phyloP scores from a whole-genome alignment of 2,888 invertebrate genomes.

The Ophion obscuratus region DNA sequence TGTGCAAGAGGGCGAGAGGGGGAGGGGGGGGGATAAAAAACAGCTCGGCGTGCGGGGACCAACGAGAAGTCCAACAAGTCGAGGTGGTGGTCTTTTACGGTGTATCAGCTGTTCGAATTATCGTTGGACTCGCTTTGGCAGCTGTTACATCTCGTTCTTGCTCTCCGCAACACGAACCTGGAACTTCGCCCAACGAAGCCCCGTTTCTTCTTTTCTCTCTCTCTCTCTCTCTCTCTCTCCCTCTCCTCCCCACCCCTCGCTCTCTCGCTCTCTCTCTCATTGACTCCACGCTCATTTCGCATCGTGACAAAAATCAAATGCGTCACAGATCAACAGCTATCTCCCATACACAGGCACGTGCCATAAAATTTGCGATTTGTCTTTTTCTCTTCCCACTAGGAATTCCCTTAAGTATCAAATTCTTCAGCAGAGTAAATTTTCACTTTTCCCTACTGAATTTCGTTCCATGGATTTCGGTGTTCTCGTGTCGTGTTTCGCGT shows the following conservation, averaged over 20 bases:
- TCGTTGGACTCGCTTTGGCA: slow-evolving; percentile 73
- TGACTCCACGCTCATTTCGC: slow-evolving; percentile 6
- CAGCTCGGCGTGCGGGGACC: slow-evolving; percentile 60
- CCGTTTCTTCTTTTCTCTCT: slow-evolving; percentile 36
- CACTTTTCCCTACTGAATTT: neutral
- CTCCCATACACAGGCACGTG: slow-evolving; percentile 11
- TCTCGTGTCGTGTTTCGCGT: too few species aligned
- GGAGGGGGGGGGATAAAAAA: slow-evolving; percentile 9
- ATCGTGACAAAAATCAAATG: slow-evolving; percentile 29
- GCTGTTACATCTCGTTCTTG: slow-evolving; percentile 67
- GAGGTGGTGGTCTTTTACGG: slow-evolving; percentile 72
- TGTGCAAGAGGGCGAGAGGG: neutral
- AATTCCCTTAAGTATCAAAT: neutral
- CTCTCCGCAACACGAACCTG: slow-evolving; percentile 53
- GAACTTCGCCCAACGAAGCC: slow-evolving; percentile 53
- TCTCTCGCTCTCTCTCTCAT: neutral
- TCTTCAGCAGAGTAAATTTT: neutral
- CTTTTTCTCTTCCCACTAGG: neutral
- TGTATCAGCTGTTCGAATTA: slow-evolving; percentile 82
- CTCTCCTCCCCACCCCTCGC: slow-evolving; percentile 15
- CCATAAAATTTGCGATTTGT: slow-evolving; percentile 24
- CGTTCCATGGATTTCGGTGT: neutral
- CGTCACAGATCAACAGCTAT: slow-evolving; percentile 19
- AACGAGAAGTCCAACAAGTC: slow-evolving; percentile 69
- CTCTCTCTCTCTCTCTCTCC: slow-evolving; percentile 1